Base-by-base conservation (phyloP, 2,888 invertebrate genomes). In the Pogonocherus hispidulus region DNA sequence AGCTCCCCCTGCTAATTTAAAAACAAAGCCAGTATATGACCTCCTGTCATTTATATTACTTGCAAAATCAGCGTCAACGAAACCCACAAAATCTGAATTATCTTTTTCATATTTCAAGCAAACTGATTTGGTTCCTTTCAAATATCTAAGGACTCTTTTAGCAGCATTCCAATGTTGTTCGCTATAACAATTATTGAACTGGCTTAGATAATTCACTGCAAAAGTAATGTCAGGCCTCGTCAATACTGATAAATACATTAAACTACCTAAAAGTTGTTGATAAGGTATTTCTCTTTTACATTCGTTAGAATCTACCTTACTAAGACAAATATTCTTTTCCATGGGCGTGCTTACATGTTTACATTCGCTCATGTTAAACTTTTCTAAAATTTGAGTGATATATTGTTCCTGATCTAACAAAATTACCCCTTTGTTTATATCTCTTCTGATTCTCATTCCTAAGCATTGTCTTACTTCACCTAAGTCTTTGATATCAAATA, bases 21-120 rank as follows among this genome's bases (percentile, higher is more conserved):
- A n/a, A 20, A 80, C 63, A 5, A 63, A 78, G 0, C 79, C 79
- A 23, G 78, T 78, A 67, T 77, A 79, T n/a, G 85, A 86, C 80
- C 83, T 84, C 82, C 85, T 82, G 59, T 74, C 67, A 19, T n/a
- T 11, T 46, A 3, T 22, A 59, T 66, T 57, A 18, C 44, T 59
- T 20, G 57, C 72, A 71, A 71, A 76, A 62, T 73, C 74, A 11
- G 75, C 67, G 52, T 73, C 75, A 32, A 73, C 73, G 71, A 56
- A 72, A 32, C 74, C 71, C 6, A 16, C 18, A 44, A 76, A 49
- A 23, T 52, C 47, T 14, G 41, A 54, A 63, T 60, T 16, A 37
- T 66, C 37, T 67, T 67, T 41, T 4, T 6, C 41, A 66, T 65
- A 77, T 41, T 46, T 59, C 46, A 74, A 51, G 47, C 70, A 66